Evolutionary conservation across 1,140 invertebrate genomes (phyloP).

Genomic region (Orchesella cincta): DNA sequence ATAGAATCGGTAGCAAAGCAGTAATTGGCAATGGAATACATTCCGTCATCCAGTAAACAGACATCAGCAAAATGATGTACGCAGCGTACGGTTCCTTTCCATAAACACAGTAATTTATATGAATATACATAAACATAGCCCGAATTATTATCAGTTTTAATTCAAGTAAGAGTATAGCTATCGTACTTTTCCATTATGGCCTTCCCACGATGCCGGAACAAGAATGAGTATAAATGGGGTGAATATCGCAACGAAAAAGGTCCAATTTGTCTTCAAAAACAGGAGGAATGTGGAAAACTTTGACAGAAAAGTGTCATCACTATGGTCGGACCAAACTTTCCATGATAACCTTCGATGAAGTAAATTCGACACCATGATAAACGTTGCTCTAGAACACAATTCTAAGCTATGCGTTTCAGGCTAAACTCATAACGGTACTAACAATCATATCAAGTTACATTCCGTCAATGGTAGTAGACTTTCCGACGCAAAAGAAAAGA

Average conservation of each 20-base stretch:
- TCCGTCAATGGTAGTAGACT: too few relatives aligned
- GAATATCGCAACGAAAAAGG: background rate
- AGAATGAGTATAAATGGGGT: slow-evolving; percentile 24
- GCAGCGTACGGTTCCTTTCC: slow-evolving; percentile 63
- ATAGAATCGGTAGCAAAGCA: slow-evolving; percentile 76
- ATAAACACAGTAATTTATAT: background rate
- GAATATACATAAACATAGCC: background rate
- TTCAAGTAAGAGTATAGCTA: background rate
- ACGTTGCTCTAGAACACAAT: too few relatives aligned
- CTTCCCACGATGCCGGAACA: slow-evolving; percentile 25
- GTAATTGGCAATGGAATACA: slow-evolving; percentile 79
- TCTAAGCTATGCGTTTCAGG: too few relatives aligned
- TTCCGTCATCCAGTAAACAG: slow-evolving; percentile 79
- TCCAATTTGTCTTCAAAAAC: slow-evolving; percentile 26
- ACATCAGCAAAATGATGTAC: slow-evolving; percentile 78
- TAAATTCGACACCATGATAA: slow-evolving; percentile 60
- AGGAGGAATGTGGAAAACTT: background rate
- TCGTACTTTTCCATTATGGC: slow-evolving; percentile 28
- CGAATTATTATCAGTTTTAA: background rate
- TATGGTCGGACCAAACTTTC: slow-evolving; percentile 58
- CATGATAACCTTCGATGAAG: slow-evolving; percentile 64
- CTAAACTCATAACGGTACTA: too few relatives aligned
- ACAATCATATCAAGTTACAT: too few relatives aligned
- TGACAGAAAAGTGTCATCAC: background rate
- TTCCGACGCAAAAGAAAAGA: too few relatives aligned